Percentiles rank a stretch among this genome's conserved stretches.
These are phyloP conservation scores for Calcarius ornatus DNA, from an alignment of 2,113 vertebrate genomes.

Conservation along the genomic window DNA sequence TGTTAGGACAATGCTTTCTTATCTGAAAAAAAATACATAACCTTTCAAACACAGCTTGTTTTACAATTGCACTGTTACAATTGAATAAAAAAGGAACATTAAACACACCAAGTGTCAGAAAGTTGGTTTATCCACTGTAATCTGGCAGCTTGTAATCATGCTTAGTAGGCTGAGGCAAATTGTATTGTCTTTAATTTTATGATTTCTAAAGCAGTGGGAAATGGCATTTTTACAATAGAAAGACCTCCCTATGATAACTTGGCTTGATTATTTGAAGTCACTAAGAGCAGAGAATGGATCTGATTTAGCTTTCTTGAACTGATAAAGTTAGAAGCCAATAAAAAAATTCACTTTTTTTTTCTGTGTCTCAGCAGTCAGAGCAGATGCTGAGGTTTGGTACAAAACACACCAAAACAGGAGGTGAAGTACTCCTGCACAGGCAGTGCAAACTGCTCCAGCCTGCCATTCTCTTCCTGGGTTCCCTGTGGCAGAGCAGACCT, in stretches of 20 bases:
- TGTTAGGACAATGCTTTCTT: not conserved
- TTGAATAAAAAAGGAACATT: not conserved
- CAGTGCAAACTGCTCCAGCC: not conserved
- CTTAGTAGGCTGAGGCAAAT: not conserved
- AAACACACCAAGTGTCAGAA: not conserved
- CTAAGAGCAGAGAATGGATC: not conserved
- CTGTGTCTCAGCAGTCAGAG: not conserved
- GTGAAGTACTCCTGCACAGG: not conserved
- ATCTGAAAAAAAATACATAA: not conserved
- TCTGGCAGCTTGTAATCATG: not conserved
- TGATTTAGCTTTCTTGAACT: not conserved
- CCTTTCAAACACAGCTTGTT: not conserved
- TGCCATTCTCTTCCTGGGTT: not conserved
- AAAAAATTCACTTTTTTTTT: not conserved
- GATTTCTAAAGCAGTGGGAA: slow-evolving; percentile 1
- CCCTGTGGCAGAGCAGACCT: not conserved
- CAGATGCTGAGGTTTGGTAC: not conserved
- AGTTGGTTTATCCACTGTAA: not conserved
- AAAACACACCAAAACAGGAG: not conserved
- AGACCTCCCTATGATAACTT: not conserved
- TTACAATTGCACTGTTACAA: not conserved
- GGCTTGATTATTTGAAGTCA: not conserved
- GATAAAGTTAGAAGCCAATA: not conserved
- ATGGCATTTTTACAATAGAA: slow-evolving; percentile 8
- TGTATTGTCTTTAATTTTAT: slow-evolving; percentile 21